phyloP scores from a whole-genome alignment of 2,888 invertebrate genomes.

The Pemphredon lugubris region DNA sequence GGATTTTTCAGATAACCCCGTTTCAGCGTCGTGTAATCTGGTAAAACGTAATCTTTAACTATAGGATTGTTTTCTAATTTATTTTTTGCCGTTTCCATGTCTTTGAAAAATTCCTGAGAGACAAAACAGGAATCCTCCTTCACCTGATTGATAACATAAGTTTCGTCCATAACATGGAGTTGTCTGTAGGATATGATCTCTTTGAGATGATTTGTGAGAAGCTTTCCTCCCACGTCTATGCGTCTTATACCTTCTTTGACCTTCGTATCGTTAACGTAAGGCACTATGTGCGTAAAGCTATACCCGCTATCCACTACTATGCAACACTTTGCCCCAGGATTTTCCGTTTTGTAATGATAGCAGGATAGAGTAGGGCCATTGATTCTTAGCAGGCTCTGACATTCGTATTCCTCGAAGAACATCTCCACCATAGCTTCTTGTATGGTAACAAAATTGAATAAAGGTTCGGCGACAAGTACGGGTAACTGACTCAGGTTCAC shows the following conservation, averaged over 20 bases:
- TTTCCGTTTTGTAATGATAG: constrained; percentile 85
- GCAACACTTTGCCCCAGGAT: constrained; percentile 84
- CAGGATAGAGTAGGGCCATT: constrained; percentile 92
- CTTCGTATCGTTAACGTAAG: constrained; percentile 88
- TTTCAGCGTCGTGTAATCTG: constrained; percentile 95
- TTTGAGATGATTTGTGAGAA: constrained; percentile 98
- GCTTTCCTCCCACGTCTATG: constrained; percentile 98
- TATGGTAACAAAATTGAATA: constrained; percentile 94
- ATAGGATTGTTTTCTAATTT: constrained; percentile 87
- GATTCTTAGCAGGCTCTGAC: constrained; percentile 89
- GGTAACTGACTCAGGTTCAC: constrained; percentile 90
- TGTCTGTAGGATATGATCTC: constrained; percentile 98
- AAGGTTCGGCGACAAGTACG: constrained; percentile 95
- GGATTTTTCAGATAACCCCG: constrained; percentile 87
- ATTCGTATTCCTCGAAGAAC: constrained; percentile 98
- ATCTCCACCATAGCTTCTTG: constrained; percentile 98
- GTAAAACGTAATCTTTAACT: constrained; percentile 95
- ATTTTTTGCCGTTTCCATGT: constrained; percentile 87
- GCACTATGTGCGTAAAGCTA: constrained; percentile 97
- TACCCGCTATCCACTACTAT: constrained; percentile 97
- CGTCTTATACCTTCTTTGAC: constrained; percentile 88
- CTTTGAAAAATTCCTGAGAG: constrained; percentile 90
- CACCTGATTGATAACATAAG: constrained; percentile 98
- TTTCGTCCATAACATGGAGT: constrained; percentile 99
- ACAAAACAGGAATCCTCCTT: constrained; percentile 99